A percentile compares a stretch with the other conserved stretches of the same genome.
Conservation (phyloP, 1,140 invertebrate species). For the Protaetia brevitarsis region DNA sequence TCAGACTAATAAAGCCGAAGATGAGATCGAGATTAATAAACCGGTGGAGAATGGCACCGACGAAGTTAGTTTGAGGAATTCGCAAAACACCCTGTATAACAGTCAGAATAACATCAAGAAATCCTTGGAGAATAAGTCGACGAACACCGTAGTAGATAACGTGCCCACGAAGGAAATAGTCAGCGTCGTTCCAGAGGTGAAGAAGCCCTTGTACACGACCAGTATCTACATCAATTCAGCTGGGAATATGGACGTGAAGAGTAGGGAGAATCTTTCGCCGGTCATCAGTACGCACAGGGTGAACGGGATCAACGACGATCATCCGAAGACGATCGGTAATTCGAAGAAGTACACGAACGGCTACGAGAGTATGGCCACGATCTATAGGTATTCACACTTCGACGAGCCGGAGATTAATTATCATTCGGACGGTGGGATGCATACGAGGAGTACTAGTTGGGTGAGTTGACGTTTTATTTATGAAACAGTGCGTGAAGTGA, state of each 20-base stretch:
- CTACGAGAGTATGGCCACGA: slow-evolving; percentile 39
- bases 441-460: slow-evolving; percentile 32
- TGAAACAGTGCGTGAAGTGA: no score
- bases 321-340: slow-evolving; percentile 23
- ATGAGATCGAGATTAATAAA: slow-evolving; percentile 25
- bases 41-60: not conserved
- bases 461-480: slow-evolving; percentile 30
- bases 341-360: slow-evolving; percentile 24
- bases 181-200: not conserved
- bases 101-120: slow-evolving; percentile 35
- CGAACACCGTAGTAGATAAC: slow-evolving; percentile 11
- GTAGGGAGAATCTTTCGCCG: slow-evolving; percentile 28
- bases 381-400: slow-evolving; percentile 38
- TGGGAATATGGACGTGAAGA: slow-evolving; percentile 34
- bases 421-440: slow-evolving; percentile 25
- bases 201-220: slow-evolving; percentile 41
- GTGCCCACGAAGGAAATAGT: slow-evolving; percentile 24
- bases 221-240: slow-evolving; percentile 46
- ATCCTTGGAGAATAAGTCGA: slow-evolving; percentile 32
- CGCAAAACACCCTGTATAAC: slow-evolving; percentile 42
- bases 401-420: slow-evolving; percentile 25
- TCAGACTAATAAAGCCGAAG: slow-evolving; percentile 24
- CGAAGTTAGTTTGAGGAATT: slow-evolving; percentile 37
- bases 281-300: slow-evolving; percentile 34
- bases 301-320: slow-evolving; percentile 33